phyloP scores from a whole-genome alignment of 2,797 vertebrate genomes.

The Lateolabrax maculatus region DNA sequence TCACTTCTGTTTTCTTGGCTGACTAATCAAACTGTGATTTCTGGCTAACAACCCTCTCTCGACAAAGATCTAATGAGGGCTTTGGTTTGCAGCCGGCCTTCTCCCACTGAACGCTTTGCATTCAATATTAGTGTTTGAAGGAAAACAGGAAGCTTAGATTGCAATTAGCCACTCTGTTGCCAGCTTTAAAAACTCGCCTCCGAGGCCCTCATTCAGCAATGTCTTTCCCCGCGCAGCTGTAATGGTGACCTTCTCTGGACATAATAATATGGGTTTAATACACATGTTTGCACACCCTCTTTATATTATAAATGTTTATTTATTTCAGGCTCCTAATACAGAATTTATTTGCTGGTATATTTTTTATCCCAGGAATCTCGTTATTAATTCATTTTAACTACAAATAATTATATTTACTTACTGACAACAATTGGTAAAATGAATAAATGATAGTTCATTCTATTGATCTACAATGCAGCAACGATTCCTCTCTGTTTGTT shows the following conservation, averaged over 20 bases:
- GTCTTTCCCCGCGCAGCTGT: background rate
- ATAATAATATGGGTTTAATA: background rate
- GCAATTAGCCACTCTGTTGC: slow-evolving; percentile 38
- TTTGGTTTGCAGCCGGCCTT: slow-evolving; percentile 40
- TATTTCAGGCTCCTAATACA: background rate
- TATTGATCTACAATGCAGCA: background rate
- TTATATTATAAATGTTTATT: background rate
- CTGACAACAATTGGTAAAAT: background rate
- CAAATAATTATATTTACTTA: background rate
- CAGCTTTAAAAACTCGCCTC: slow-evolving; percentile 6
- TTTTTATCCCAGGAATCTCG: background rate
- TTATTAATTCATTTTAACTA: background rate
- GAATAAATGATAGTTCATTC: background rate
- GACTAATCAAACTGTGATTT: slow-evolving; percentile 34
- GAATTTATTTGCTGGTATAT: background rate
- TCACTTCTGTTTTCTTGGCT: slow-evolving; percentile 35
- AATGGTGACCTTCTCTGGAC: background rate
- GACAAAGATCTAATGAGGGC: slow-evolving; percentile 45
- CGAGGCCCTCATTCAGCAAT: slow-evolving; percentile 3
- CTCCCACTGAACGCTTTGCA: slow-evolving; percentile 9
- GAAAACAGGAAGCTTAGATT: slow-evolving; percentile 58
- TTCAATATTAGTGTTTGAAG: slow-evolving; percentile 40
- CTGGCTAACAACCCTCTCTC: slow-evolving; percentile 25
- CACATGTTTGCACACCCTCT: background rate
- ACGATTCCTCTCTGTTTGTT: background rate